Conservation (phyloP, 2,113 vertebrate genomes). For the Camelus bactrianus region DNA sequence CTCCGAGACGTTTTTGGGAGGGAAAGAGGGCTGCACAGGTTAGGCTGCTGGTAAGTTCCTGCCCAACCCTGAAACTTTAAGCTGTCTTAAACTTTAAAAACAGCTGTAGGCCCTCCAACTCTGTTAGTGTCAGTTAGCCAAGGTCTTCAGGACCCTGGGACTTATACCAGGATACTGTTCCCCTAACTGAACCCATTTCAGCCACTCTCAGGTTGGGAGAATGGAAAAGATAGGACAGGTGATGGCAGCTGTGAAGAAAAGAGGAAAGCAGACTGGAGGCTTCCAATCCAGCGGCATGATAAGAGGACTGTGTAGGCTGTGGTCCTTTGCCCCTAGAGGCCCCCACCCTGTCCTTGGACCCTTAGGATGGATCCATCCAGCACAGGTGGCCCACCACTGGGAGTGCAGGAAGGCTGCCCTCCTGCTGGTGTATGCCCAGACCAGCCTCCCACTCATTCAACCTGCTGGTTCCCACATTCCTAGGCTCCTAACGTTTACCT, state of each 20-base stretch:
- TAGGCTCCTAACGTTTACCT: not conserved
- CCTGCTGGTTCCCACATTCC: not conserved
- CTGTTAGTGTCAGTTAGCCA: not conserved
- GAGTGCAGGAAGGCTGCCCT: not conserved
- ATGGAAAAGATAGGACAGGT: not conserved
- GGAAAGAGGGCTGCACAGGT: not conserved
- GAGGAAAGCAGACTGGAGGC: not conserved
- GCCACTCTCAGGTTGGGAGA: not conserved
- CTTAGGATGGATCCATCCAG: not conserved
- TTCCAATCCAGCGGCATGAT: not conserved
- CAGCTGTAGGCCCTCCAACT: not conserved
- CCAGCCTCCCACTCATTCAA: not conserved
- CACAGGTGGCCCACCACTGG: not conserved
- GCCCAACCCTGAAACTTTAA: not conserved
- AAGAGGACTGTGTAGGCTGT: not conserved
- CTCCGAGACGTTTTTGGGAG: not conserved
- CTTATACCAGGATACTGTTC: not conserved
- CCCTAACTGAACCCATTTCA: not conserved
- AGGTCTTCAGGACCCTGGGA: not conserved
- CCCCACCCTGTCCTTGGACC: not conserved
- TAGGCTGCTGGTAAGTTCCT: not conserved
- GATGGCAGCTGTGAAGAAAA: slow-evolving; percentile 51
- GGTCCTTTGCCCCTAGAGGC: not conserved
- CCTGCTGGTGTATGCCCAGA: not conserved
- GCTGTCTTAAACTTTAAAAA: not conserved